Evolutionary conservation across 92 coral and sea anemone genomes (phyloP).

Genomic region (Zoanthus sansibaricus): DNA sequence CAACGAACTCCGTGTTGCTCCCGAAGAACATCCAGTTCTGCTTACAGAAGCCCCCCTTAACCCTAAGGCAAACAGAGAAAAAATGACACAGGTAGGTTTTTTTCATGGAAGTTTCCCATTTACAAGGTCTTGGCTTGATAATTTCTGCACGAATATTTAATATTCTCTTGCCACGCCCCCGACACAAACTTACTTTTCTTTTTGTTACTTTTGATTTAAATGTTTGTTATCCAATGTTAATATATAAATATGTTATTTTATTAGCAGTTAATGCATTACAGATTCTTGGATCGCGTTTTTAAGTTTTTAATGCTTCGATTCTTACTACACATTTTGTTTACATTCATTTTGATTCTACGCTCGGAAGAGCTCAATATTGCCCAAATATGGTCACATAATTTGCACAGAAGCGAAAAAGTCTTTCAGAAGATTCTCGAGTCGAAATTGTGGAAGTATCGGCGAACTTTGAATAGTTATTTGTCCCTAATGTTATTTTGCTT

Average conservation of each 20-base stretch:
- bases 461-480: neutral
- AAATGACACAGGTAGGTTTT: conserved; percentile 84
- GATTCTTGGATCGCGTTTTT: neutral
- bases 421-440: neutral
- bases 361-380: neutral
- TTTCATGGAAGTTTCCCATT: neutral
- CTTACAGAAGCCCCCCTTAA: conserved; percentile 95
- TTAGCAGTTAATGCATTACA: neutral
- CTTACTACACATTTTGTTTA: neutral
- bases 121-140: neutral
- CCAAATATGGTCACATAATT: conserved; percentile 28
- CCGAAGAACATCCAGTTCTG: conserved; percentile 94
- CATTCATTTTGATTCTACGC: neutral
- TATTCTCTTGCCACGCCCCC: conserved; percentile 44
- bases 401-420: neutral
- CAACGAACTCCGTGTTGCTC: conserved; percentile 91
- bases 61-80: conserved; percentile 97
- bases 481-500: neutral
- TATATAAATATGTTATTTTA: too few species aligned
- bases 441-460: neutral
- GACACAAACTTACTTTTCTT: neutral
- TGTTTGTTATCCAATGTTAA: neutral
- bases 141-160: neutral
- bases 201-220: neutral
- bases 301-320: neutral